Evolutionary conservation across 2,888 invertebrate species (phyloP).

Genomic region (Acrocyrtus sp.): DNA sequence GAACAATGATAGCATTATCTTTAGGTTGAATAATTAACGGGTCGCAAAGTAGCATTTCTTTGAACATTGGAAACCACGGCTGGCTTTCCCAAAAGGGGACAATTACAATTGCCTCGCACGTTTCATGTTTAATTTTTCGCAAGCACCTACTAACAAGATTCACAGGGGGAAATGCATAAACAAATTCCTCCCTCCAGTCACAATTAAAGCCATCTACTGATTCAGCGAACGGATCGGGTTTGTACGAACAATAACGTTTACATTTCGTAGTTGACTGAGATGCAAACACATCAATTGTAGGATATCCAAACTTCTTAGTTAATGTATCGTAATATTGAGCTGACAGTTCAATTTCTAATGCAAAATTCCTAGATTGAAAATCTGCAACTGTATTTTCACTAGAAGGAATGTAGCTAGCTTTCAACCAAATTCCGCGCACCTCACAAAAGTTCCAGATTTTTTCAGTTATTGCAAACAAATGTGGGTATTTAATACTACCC

Average conservation of each 20-base stretch:
- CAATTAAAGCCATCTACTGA: conserved; percentile 41
- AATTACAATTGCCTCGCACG: conserved; percentile 18
- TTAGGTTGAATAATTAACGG: neutral
- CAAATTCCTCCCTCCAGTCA: conserved; percentile 5
- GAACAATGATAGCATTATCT: neutral
- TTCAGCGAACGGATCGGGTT: conserved; percentile 12
- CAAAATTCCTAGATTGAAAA: too few species aligned
- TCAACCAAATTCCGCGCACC: too few species aligned
- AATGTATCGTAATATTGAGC: neutral
- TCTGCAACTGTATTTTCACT: neutral
- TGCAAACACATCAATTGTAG: conserved; percentile 34
- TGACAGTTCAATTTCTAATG: neutral
- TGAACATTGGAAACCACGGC: conserved; percentile 38
- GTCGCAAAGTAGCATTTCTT: neutral
- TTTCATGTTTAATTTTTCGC: conserved; percentile 30
- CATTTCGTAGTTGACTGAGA: conserved; percentile 14
- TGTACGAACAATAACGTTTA: conserved; percentile 21
- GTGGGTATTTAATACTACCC: too few species aligned
- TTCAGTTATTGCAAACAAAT: too few species aligned
- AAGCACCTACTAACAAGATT: conserved; percentile 7
- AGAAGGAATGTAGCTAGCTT: too few species aligned
- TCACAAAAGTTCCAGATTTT: too few species aligned
- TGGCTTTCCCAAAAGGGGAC: conserved; percentile 33
- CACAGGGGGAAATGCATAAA: conserved; percentile 45
- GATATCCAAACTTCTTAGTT: neutral